These are phyloP conservation scores for Myotis brandtii DNA, from an alignment of 2,113 vertebrate species.

Conservation along the genomic window DNA sequence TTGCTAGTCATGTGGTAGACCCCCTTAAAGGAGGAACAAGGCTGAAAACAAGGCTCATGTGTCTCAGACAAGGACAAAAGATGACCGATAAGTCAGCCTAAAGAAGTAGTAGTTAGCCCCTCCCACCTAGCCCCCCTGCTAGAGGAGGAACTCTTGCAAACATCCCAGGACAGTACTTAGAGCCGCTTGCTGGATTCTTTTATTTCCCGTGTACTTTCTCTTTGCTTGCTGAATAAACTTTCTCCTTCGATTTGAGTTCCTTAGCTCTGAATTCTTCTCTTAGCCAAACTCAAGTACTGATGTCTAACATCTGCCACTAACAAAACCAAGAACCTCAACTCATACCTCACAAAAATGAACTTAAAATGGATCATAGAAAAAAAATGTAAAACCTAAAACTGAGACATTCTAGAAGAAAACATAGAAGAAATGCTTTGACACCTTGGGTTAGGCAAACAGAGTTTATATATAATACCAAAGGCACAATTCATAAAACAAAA, in stretches of 20 bases:
- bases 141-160: not conserved
- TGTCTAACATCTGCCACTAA: not conserved
- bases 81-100: not conserved
- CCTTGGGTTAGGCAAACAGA: not conserved
- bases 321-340: not conserved
- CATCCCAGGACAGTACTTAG: not conserved
- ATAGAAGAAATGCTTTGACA: not conserved
- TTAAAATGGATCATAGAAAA: not conserved
- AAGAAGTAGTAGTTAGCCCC: not conserved
- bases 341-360: not conserved
- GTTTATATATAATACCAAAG: not conserved
- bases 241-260: not conserved
- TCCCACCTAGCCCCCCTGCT: not conserved
- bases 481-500: not conserved
- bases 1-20: not conserved
- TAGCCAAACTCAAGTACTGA: not conserved
- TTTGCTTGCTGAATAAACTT: not conserved
- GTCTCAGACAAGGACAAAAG: not conserved
- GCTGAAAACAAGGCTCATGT: not conserved
- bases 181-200: not conserved
- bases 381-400: not conserved
- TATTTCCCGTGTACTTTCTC: not conserved
- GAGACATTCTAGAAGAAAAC: not conserved
- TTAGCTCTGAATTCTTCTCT: not conserved
- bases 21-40: not conserved